Evolutionary conservation across 2,888 invertebrate genomes (phyloP).

Genomic region (Agrypnus murinus): DNA sequence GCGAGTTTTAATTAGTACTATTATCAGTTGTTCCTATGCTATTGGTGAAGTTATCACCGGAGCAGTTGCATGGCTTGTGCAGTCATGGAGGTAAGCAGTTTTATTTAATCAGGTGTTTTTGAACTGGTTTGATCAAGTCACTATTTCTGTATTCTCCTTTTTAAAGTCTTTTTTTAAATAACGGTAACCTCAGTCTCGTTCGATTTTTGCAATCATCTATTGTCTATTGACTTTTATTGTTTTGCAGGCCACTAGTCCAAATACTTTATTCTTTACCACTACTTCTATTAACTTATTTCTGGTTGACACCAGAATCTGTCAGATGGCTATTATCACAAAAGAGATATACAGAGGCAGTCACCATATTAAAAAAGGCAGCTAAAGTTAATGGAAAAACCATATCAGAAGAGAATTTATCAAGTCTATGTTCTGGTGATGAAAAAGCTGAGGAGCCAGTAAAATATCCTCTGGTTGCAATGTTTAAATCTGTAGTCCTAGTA

Average conservation of each 20-base stretch:
- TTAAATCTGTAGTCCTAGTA: slow-evolving; percentile 74
- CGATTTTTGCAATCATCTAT: too few relatives aligned
- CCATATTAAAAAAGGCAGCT: slow-evolving; percentile 77
- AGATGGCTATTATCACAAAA: slow-evolving; percentile 84
- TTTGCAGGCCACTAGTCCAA: slow-evolving; percentile 62
- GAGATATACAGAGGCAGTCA: slow-evolving; percentile 74
- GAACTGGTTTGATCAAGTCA: too few relatives aligned
- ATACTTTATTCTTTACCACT: slow-evolving; percentile 80
- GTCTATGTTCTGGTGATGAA: slow-evolving; percentile 54
- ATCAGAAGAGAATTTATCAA: slow-evolving; percentile 64
- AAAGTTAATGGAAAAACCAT: slow-evolving; percentile 73
- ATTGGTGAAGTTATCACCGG: slow-evolving; percentile 81
- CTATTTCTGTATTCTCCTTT: too few relatives aligned
- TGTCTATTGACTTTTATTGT: too few relatives aligned
- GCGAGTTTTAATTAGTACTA: slow-evolving; percentile 81
- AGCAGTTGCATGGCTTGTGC: slow-evolving; percentile 78
- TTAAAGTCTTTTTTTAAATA: too few relatives aligned
- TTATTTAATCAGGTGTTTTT: too few relatives aligned
- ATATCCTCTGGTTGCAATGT: slow-evolving; percentile 67
- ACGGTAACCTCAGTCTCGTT: too few relatives aligned
- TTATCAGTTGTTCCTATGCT: slow-evolving; percentile 82
- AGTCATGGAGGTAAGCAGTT: slow-evolving; percentile 77
- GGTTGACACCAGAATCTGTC: slow-evolving; percentile 82
- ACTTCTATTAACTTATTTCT: slow-evolving; percentile 79
- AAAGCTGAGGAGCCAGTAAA: slow-evolving; percentile 37